Percentiles rank a stretch among this genome's conserved stretches.
Conservation (phyloP, 2,113 vertebrate species). For the Proterorhinus semilunaris region DNA sequence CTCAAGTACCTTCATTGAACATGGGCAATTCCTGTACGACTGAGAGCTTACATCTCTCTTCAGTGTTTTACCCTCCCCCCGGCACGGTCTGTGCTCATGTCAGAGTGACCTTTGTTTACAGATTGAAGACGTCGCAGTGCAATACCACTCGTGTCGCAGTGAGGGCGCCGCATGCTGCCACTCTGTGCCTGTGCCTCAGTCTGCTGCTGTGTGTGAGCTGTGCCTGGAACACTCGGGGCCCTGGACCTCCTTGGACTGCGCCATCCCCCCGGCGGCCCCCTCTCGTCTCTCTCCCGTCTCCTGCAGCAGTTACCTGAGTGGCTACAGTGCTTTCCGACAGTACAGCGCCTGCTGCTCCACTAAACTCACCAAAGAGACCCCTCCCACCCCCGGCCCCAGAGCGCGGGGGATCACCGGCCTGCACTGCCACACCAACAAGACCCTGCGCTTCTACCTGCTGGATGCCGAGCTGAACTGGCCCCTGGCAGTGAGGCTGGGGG, state of each 20-base stretch:
- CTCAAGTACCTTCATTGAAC: too few species aligned
- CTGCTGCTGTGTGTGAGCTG: slow-evolving; percentile 85
- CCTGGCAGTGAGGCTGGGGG: slow-evolving; percentile 89
- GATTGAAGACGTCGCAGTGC: slow-evolving; percentile 88
- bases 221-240: slow-evolving; percentile 76
- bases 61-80: too few species aligned
- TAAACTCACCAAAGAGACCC: slow-evolving; percentile 45
- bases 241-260: slow-evolving; percentile 57
- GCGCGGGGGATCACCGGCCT: slow-evolving; percentile 81
- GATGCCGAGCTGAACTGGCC: slow-evolving; percentile 90
- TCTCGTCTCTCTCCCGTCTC: slow-evolving; percentile 70
- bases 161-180: slow-evolving; percentile 81
- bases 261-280: slow-evolving; percentile 65
- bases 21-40: too few species aligned
- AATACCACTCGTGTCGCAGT: slow-evolving; percentile 84
- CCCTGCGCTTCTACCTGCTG: slow-evolving; percentile 91
- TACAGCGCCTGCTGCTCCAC: slow-evolving; percentile 91
- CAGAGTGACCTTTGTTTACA: slow-evolving; percentile 45
- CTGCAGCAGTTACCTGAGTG: slow-evolving; percentile 83
- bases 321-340: slow-evolving; percentile 85
- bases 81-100: too few species aligned
- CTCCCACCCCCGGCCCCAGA: slow-evolving; percentile 39
- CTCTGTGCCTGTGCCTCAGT: slow-evolving; percentile 78
- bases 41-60: too few species aligned
- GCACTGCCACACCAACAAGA: slow-evolving; percentile 92